Base-by-base conservation (phyloP, 2,888 invertebrate species). In the Anaspis maculata region DNA sequence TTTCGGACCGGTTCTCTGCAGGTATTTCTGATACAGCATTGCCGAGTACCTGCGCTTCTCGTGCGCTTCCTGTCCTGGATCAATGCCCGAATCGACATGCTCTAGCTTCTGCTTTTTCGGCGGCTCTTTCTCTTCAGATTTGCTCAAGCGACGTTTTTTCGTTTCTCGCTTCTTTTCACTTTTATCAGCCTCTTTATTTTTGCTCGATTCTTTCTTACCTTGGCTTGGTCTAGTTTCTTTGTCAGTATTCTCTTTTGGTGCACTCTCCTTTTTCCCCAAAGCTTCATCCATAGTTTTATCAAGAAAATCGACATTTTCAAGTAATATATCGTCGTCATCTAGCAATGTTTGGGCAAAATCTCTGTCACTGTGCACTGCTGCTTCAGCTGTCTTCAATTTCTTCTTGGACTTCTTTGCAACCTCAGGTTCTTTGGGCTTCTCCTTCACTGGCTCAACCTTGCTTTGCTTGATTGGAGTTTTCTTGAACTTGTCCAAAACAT, bases 1-100 rank as follows among this genome's bases (percentile, higher is more conserved):
- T 49, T 79, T 75, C 1, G 91, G 90, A 9, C 84, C 85, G 34
- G 80, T 76, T 49, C 87, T 73, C 46, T 84, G 76, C 41, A 87
- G 70, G 59, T 81, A 92, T 46, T 77, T 77, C 43, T 83, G 76
- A 61, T 88, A 92, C 13, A 79, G 64, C 22, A 72, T 71, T 1
- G 76, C 74, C 1, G 76, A 71, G 45, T 77, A 69, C 34, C 76
- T 74, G 54, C 72, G 80, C 26, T 77, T 77, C 52, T 83, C 81
- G 56, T 75, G 72, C 11, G 74, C 70, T 45, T 83, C 80, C 59
- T 83, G 78, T 62, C 79, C 82, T 12, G 72, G 66, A 52, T 69
- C 67, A 29, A 71, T 53, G 15, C 54, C 58, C 12, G 57, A 56
- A 39, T 60, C 58, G n/a, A 51, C 48, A 32, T 60, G 53, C 34